A percentile compares a stretch with the other conserved stretches of the same genome.
Conservation (phyloP, 1,140 invertebrate genomes). For the Olivierus martensii region DNA sequence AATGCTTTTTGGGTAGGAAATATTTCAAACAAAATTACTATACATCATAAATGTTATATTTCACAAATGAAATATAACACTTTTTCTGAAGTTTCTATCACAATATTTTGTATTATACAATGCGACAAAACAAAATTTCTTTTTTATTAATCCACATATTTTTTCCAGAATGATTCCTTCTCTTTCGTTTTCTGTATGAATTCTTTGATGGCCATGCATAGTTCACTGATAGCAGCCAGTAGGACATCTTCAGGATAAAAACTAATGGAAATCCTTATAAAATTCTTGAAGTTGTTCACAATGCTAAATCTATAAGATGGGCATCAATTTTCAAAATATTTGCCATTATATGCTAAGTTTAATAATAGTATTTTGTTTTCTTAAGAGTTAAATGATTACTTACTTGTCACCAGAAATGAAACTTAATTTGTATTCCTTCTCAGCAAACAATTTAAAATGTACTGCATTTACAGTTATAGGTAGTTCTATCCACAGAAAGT, state of each 20-base stretch:
- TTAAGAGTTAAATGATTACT: not conserved
- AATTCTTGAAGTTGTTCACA: constrained; percentile 4
- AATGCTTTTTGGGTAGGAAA: no score
- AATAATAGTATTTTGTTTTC: no score
- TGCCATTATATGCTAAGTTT: no score
- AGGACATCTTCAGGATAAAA: constrained; percentile 12
- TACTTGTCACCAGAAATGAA: constrained; percentile 11
- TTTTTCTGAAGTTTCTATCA: no score
- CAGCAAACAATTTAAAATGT: constrained; percentile 8
- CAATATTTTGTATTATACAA: no score
- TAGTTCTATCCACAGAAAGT: constrained; percentile 15
- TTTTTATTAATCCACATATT: not conserved
- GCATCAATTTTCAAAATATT: no score
- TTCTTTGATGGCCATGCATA: constrained; percentile 9
- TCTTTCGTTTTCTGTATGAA: constrained; percentile 3
- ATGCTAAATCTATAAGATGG: no score
- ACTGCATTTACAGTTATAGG: constrained; percentile 7
- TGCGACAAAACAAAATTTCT: no score
- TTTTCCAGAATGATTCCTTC: constrained; percentile 2
- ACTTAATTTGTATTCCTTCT: constrained; percentile 9
- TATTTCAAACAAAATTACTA: no score
- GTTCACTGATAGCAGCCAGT: constrained; percentile 9
- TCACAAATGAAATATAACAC: no score
- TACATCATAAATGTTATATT: no score
- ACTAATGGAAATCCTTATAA: constrained; percentile 12